phyloP scores from a whole-genome alignment of 2,888 invertebrate species.

The Abrostola tripartita region DNA sequence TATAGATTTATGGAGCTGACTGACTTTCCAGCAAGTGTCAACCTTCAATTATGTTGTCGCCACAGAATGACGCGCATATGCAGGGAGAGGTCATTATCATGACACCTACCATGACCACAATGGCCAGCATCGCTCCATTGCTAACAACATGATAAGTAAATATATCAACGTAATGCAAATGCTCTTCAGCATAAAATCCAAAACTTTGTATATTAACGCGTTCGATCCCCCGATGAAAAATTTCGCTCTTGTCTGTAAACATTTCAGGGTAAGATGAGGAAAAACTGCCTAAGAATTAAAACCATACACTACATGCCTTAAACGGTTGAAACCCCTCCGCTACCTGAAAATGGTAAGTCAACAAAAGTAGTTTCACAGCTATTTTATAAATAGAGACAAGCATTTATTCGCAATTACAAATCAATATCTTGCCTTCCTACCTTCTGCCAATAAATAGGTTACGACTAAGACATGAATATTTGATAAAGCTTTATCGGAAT shows the following conservation, averaged over 20 bases:
- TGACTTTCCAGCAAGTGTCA: background rate
- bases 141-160: no score
- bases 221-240: no score
- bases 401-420: background rate
- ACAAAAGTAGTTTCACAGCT: background rate
- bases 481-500: conserved; percentile 25
- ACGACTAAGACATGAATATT: conserved; percentile 39
- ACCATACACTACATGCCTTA: no score
- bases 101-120: conserved; percentile 2
- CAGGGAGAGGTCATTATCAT: background rate
- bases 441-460: conserved; percentile 6
- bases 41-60: conserved; percentile 3
- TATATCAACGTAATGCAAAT: no score
- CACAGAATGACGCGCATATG: conserved; percentile 3
- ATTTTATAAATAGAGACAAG: no score
- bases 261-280: no score
- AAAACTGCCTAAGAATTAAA: no score
- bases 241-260: no score
- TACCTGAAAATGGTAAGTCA: background rate
- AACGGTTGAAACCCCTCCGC: no score
- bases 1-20: no score
- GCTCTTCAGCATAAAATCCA: no score
- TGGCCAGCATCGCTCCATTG: background rate
- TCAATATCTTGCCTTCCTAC: conserved; percentile 2
- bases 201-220: no score